Evolutionary conservation across 2,888 invertebrate genomes (phyloP), one percentile per base, ranked within the genome.

Genomic region (Sinohyriopsis cumingii): DNA sequence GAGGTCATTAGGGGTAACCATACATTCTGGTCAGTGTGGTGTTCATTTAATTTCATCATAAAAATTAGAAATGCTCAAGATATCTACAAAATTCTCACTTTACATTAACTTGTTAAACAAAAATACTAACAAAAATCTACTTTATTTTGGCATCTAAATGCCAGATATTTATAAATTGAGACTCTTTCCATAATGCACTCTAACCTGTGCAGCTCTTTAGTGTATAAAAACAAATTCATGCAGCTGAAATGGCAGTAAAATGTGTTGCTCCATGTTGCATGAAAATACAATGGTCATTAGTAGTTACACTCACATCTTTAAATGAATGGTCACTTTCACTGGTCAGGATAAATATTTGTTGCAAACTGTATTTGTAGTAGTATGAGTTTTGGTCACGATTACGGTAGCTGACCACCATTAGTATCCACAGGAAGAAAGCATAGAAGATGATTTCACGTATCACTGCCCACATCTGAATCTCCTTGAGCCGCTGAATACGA

Each of bases 381-480:
- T 85, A 91, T 33, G 90, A 87, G 78, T 88, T 85, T 19, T 86
- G 84, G 76, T 90, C 90, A 54, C 90, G 82, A 74, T 89, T 89
- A 53, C 89, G 86, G 82, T 90, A 91, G 72, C 89, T 89, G 64
- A 91, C 86, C 22, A 91, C 85, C 65, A 91, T 84, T n/a, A 91
- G 84, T 24, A 91, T 85, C 88, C 89, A 89, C 22, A 91, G 80
- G 85, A 91, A 92, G 75, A 91, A 81, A 19, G 87, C 76, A 82
- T 91, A 91, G 68, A 90, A 86, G 54, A 89, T 69, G 19, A 91
- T 90, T 79, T 91, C 91, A 65, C 89, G 78, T 20, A 91, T 70
- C 54, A 91, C 86, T 18, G 84, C 84, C 82, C 89, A 90, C 91
- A 91, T 91, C 79, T 90, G 87, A 20, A 91, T 83, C 78, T 91